These are phyloP conservation scores for Folsomia candida DNA, from an alignment of 2,888 invertebrate species.

Conservation along the genomic window DNA sequence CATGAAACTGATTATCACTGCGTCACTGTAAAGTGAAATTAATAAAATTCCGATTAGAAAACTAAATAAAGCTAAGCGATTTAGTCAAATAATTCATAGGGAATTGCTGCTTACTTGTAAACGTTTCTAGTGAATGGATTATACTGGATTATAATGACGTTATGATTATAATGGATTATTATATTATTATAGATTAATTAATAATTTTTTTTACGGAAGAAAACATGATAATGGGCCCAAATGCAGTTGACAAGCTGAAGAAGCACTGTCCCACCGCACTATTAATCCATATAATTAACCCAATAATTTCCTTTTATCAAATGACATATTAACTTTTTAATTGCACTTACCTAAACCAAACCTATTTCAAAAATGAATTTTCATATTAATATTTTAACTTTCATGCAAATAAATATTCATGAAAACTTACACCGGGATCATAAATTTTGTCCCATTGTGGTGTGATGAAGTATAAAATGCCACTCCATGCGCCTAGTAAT, in stretches of 20 bases:
- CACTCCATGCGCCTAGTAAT: conserved; percentile 68
- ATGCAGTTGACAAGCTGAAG: conserved; percentile 65
- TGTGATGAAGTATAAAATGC: conserved; percentile 74
- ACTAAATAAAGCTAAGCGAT: too few relatives aligned
- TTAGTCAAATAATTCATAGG: too few relatives aligned
- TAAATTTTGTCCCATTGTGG: conserved; percentile 74
- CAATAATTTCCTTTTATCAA: too few relatives aligned
- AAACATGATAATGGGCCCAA: conserved; percentile 75
- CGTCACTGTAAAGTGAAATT: conserved; percentile 71
- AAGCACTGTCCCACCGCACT: conserved; percentile 76
- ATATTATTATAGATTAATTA: too few relatives aligned
- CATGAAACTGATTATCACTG: conserved; percentile 74
- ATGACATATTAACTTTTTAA: too few relatives aligned
- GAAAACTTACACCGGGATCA: conserved; percentile 63
- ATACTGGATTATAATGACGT: too few relatives aligned
- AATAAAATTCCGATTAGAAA: too few relatives aligned
- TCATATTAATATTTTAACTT: too few relatives aligned
- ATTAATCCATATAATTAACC: too few relatives aligned
- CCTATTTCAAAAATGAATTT: too few relatives aligned
- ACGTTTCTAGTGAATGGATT: conserved; percentile 70
- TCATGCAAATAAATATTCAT: not conserved
- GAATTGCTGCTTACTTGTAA: conserved; percentile 65
- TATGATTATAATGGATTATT: too few relatives aligned
- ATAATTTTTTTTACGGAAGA: conserved; percentile 60
- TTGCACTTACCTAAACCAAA: too few relatives aligned